Conservation (phyloP, 2,113 vertebrate genomes). For the Mionectes macconnelli region DNA sequence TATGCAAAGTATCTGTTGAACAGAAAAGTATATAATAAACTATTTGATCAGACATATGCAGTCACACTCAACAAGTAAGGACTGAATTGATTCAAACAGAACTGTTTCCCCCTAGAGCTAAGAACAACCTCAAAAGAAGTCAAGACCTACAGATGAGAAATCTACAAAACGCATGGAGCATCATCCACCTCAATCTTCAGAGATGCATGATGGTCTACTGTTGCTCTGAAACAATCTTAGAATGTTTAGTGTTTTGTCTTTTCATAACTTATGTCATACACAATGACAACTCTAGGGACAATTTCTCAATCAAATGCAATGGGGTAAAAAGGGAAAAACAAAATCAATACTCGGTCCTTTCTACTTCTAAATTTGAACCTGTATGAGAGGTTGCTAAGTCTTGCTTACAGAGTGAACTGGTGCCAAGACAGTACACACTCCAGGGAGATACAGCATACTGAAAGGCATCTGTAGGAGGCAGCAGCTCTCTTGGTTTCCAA, state of each 20-base stretch:
- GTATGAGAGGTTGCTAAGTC: constrained; percentile 49
- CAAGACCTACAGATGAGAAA: neutral
- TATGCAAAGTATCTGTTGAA: neutral
- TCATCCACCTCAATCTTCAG: neutral
- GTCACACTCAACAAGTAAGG: neutral
- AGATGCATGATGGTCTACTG: neutral
- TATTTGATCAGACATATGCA: neutral
- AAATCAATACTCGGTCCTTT: neutral
- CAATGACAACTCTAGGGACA: neutral
- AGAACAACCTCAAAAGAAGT: neutral
- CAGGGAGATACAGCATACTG: constrained; percentile 58
- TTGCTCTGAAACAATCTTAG: neutral
- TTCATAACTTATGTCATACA: neutral
- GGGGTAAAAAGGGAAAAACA: neutral
- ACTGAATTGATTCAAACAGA: neutral
- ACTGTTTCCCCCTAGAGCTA: neutral
- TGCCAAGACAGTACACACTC: constrained; percentile 61
- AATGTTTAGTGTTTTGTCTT: neutral
- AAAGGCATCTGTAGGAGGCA: constrained; percentile 56
- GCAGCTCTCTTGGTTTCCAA: constrained; percentile 58
- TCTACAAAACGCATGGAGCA: neutral
- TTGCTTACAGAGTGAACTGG: constrained; percentile 61
- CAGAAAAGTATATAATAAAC: neutral
- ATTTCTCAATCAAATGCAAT: neutral
- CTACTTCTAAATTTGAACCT: constrained; percentile 44